Base-by-base conservation (phyloP, 1,140 invertebrate genomes). In the Rhyzopertha dominica region DNA sequence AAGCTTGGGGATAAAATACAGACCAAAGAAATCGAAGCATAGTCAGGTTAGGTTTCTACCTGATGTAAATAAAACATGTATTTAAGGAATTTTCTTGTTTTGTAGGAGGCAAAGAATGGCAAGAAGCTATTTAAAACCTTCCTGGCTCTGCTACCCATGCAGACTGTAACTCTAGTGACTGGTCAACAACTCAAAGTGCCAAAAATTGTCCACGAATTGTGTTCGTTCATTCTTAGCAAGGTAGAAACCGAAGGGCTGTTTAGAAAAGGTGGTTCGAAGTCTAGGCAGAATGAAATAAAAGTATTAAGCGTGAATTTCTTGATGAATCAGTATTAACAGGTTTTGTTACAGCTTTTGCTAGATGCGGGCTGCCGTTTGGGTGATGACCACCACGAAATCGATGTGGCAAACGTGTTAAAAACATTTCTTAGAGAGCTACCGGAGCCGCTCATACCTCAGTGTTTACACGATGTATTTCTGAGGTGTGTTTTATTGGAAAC, bases 351-450 rank as follows among this genome's bases (percentile, higher is more conserved):
- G 79, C 64, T 70, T 44, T 67, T 73, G 24, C 56, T 87, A n/a
- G 81, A 87, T 58, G 74, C 69, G 38, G 84, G 82, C 13, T 76
- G 74, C 18, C 68, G 66, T 37, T 68, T 85, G 18, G 75, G 76
- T 17, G 74, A 80, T 14, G 76, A 79, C 2, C 74, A 81, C 58
- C 78, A 87, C 63, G 79, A 84, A 1, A 79, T 87, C 53, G 89
- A 93, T 72, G 78, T 90, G 7, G 85, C 88, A 5, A 84, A 79
- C 68, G 76, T 89, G 29, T 68, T 93, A 8, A 93, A 92, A 61
- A 78, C 82, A 29, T 92, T 90, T 59, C 79, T 92, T 26, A 71
- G 88, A 34, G 79, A 84, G 55, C 65, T 92, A 20, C 88, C 88
- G 4, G 87, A 91, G 49, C 87, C 89, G 2, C 69, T 92, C 10